Evolutionary conservation across 2,888 invertebrate genomes (phyloP).

Genomic region (Melipona beecheii): DNA sequence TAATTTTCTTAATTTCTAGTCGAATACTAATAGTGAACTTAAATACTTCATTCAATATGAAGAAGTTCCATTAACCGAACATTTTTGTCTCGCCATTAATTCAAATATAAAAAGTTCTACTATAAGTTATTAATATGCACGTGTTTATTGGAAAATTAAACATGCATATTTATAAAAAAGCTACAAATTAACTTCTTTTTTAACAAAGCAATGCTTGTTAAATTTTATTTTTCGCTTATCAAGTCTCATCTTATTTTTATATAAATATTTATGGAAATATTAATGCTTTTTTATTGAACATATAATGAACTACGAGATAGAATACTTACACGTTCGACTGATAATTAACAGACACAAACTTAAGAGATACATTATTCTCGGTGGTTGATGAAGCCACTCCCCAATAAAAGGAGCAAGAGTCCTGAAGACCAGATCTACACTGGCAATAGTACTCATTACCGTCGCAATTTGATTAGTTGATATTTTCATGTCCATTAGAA

Average conservation of each 20-base stretch:
- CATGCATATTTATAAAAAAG: neutral
- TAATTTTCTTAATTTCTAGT: too few species aligned
- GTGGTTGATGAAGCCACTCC: constrained; percentile 87
- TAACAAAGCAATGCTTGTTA: neutral
- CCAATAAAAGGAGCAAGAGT: constrained; percentile 88
- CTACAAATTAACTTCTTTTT: neutral
- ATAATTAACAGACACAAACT: constrained; percentile 87
- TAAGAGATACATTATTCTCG: constrained; percentile 88
- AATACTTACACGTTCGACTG: constrained; percentile 86
- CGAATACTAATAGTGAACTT: too few species aligned
- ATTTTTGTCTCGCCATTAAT: too few species aligned
- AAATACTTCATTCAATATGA: too few species aligned
- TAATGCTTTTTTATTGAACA: neutral
- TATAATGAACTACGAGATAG: neutral
- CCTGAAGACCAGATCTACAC: constrained; percentile 86
- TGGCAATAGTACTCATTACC: constrained; percentile 87
- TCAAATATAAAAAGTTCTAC: too few species aligned
- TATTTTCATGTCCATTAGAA: constrained; percentile 87
- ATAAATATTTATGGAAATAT: too few species aligned
- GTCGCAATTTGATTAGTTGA: constrained; percentile 86
- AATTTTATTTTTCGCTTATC: neutral
- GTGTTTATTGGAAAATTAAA: too few species aligned
- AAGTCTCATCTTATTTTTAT: neutral
- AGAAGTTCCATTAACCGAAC: too few species aligned
- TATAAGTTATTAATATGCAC: too few species aligned